Evolutionary conservation across 2,888 invertebrate species (phyloP), one percentile per base, ranked within the genome.

Genomic region (Melipona bicolor): DNA sequence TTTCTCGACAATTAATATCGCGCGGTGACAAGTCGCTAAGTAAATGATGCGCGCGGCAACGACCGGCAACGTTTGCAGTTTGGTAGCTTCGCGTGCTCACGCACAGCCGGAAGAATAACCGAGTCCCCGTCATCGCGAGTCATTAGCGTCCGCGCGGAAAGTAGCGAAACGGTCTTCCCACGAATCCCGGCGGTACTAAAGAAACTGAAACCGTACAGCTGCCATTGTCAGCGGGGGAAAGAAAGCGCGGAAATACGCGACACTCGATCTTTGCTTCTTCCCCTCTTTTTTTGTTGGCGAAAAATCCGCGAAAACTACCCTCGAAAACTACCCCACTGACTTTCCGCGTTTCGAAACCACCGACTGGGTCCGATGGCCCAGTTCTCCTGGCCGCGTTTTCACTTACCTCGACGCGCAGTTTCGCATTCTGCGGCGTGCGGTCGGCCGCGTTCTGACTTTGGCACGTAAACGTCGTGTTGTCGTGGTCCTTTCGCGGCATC

Each of bases 371-470:
- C 9, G 43, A 62, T 71, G 81, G 71, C 79, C 79, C 79, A 79
- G 59, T 68, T 81, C 27, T 27, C 54, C 56, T 49, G 21, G 5
- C 5, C 21, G 4, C 27, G 36, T 27, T 50, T 50, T 24, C 27
- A 70, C 95, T 95, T 91, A 97, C 97, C 96, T 98, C 97, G 67
- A 99, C 95, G 86, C 96, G 96, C 43, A 98, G 96, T 92, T 97
- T 96, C 5, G 97, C 97, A 75, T 97, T 97, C 93, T 97, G 96
- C 92, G 98, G 98, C 0, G 97, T 97, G 86, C 98, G 96, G 93
- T 98, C 97, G 3, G 98, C 98, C 0, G 98, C 97, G 93, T 98
- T 98, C 94, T 98, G 98, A 70, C 97, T 98, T 95, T 98, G 98
- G 93, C 99, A 99, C 6, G 98, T 98, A 92, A 98, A 97, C 91